phyloP scores from a whole-genome alignment of 2,888 invertebrate species.

The Erebia ligea region DNA sequence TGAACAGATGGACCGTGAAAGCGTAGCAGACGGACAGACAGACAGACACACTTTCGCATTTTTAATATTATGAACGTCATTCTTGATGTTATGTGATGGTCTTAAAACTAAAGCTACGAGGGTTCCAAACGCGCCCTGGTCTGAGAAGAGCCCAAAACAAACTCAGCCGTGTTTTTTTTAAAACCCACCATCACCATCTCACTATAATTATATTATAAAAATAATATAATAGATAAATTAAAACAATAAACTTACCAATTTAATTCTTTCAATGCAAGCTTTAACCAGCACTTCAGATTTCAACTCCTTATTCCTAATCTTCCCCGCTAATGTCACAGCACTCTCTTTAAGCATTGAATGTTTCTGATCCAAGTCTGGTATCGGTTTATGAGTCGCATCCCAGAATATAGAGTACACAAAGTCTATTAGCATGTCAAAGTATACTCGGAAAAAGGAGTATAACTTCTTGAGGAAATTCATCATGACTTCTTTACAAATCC shows the following conservation, averaged over 20 bases:
- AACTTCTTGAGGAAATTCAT: constrained; percentile 60
- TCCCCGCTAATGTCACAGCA: constrained; percentile 85
- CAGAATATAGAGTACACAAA: constrained; percentile 62
- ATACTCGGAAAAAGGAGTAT: constrained; percentile 60
- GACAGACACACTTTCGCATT: no score
- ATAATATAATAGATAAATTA: no score
- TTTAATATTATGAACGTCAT: no score
- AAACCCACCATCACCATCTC: no score
- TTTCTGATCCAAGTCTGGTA: constrained; percentile 65
- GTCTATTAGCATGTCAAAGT: constrained; percentile 66
- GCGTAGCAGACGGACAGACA: no score
- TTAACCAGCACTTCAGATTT: constrained; percentile 87
- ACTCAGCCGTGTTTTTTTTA: no score
- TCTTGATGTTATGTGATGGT: no score
- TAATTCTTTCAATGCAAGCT: constrained; percentile 90
- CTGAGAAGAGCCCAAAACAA: no score
- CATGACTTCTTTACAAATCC: constrained; percentile 64
- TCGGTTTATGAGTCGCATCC: constrained; percentile 56
- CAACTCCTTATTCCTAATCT: constrained; percentile 85
- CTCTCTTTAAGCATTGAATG: constrained; percentile 80
- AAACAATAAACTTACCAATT: constrained; percentile 74
- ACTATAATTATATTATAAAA: no score
- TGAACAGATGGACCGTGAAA: no score
- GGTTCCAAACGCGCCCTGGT: no score
- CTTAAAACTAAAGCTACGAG: no score